phyloP scores from a whole-genome alignment of 2,797 vertebrate species.

The Spea hammondii region DNA sequence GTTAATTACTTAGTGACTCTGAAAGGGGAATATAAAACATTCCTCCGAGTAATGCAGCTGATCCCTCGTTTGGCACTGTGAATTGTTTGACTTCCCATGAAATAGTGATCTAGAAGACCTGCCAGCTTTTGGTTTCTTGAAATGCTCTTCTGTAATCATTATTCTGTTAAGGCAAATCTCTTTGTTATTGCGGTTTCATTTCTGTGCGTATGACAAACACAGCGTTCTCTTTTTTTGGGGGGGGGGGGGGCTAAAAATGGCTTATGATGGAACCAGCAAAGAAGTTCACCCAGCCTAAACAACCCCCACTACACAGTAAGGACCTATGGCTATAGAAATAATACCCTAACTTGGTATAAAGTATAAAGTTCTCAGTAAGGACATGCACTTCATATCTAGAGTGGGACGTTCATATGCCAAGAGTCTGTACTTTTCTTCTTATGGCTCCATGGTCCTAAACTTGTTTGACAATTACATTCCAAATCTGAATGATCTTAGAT shows the following conservation, averaged over 20 bases:
- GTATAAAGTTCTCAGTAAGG: not conserved
- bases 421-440: constrained; percentile 8
- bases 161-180: constrained; percentile 70
- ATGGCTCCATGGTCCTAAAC: not conserved
- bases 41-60: constrained; percentile 51
- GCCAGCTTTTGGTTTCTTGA: constrained; percentile 65
- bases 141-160: constrained; percentile 66
- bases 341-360: not conserved
- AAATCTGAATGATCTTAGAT: constrained; percentile 55
- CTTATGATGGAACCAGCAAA: constrained; percentile 1
- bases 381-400: not conserved
- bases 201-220: constrained; percentile 59
- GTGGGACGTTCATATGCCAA: constrained; percentile 18
- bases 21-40: constrained; percentile 39
- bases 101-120: constrained; percentile 62
- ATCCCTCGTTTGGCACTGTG: constrained; percentile 55
- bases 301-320: not conserved
- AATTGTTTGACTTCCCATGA: constrained; percentile 60
- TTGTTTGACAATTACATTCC: constrained; percentile 52
- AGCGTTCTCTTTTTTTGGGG: constrained; percentile 32
- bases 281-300: not conserved
- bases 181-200: constrained; percentile 68
- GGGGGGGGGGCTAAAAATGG: constrained; percentile 12
- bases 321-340: not conserved
- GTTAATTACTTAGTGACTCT: constrained; percentile 42